These are phyloP conservation scores for Delphinapterus leucas DNA, from an alignment of 2,113 vertebrate species.

Conservation along the genomic window DNA sequence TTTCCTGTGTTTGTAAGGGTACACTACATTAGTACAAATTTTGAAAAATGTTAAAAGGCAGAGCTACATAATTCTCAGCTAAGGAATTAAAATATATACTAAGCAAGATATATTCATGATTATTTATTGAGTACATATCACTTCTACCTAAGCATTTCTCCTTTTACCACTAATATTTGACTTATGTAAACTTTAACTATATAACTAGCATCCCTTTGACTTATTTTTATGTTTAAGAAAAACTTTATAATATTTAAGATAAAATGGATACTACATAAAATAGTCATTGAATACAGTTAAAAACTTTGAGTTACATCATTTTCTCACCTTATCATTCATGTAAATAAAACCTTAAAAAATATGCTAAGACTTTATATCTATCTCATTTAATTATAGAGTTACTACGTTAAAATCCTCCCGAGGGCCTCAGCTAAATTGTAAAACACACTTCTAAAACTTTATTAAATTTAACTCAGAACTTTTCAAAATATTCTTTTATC, in stretches of 20 bases:
- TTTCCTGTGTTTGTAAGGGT: background rate
- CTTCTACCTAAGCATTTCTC: background rate
- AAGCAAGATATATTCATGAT: background rate
- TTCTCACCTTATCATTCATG: constrained; percentile 30
- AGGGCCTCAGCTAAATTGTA: constrained; percentile 11
- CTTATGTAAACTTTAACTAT: background rate
- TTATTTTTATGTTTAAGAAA: constrained; percentile 55
- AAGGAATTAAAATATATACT: constrained; percentile 10
- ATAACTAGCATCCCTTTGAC: background rate
- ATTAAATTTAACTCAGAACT: constrained; percentile 11
- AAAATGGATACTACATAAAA: constrained; percentile 46
- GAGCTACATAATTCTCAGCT: background rate
- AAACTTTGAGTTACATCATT: constrained; percentile 25
- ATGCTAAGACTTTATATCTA: constrained; percentile 11
- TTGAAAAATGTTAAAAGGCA: constrained; percentile 25
- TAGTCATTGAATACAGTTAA: background rate
- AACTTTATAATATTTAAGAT: constrained; percentile 16
- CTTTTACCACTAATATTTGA: background rate
- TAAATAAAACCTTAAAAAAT: constrained; percentile 39
- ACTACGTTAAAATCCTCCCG: constrained; percentile 12
- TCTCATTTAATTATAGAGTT: constrained; percentile 42
- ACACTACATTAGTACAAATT: background rate
- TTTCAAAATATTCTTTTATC: background rate
- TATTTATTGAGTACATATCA: background rate
- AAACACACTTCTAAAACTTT: background rate